Conservation (phyloP, 2,888 invertebrate genomes). For the Operophtera brumata region DNA sequence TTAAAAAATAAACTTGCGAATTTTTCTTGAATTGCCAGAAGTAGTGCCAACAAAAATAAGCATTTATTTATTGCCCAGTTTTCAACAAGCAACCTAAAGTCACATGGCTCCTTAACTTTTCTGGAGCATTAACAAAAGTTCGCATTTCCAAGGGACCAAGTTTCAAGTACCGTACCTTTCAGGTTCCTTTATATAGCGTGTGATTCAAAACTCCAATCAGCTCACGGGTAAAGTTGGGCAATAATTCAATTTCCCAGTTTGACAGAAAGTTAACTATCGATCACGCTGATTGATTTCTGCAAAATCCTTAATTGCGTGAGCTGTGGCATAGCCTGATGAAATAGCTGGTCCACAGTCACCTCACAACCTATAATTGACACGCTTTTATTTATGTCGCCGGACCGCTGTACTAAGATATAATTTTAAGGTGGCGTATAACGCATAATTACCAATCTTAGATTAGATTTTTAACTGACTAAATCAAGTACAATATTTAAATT, state of each 20-base stretch:
- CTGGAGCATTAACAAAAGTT: background rate
- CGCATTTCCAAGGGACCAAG: background rate
- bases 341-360: background rate
- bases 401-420: too few relatives aligned
- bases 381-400: too few relatives aligned
- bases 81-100: background rate
- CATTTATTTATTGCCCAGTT: background rate
- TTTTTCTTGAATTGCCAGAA: too few relatives aligned
- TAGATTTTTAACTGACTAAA: too few relatives aligned
- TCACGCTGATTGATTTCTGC: slow-evolving; percentile 42
- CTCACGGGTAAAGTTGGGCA: slow-evolving; percentile 13
- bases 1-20: too few relatives aligned
- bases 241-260: slow-evolving; percentile 37
- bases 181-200: background rate
- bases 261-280: slow-evolving; percentile 33
- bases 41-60: background rate
- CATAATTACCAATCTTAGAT: too few relatives aligned
- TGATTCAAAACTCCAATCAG: slow-evolving; percentile 12
- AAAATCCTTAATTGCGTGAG: slow-evolving; percentile 2
- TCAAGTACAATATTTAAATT: too few relatives aligned
- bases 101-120: background rate
- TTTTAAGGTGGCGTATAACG: too few relatives aligned
- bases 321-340: background rate
- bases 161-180: background rate
- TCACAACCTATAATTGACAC: too few relatives aligned